Evolutionary conservation across 1,140 invertebrate species (phyloP).

Genomic region (Drosophila tani): DNA sequence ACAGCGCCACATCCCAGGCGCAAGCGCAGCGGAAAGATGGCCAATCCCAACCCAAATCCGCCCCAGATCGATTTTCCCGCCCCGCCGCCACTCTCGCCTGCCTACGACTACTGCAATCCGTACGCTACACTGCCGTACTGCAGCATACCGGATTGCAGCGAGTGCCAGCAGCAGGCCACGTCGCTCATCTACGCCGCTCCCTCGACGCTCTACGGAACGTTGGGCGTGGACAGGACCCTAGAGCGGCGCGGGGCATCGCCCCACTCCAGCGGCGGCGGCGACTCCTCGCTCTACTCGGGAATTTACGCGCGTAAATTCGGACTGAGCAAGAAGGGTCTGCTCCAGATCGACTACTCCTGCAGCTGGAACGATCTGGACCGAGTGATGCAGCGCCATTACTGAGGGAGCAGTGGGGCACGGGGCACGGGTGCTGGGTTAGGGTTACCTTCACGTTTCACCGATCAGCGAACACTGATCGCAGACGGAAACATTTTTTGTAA

Average conservation of each 20-base stretch:
- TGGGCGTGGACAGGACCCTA: constrained; percentile 26
- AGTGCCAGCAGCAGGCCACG: constrained; percentile 72
- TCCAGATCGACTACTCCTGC: constrained; percentile 89
- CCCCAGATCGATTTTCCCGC: constrained; percentile 80
- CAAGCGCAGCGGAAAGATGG: constrained; percentile 40
- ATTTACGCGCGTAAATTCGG: constrained; percentile 85
- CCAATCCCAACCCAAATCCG: neutral
- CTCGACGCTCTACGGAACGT: constrained; percentile 66
- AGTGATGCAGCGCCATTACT: constrained; percentile 85
- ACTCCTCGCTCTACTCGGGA: constrained; percentile 80
- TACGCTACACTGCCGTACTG: constrained; percentile 77
- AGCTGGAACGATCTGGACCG: constrained; percentile 88
- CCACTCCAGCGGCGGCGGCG: constrained; percentile 53
- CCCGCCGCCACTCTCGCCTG: constrained; percentile 78
- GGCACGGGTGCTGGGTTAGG: constrained; percentile 63
- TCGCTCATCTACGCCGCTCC: constrained; percentile 72
- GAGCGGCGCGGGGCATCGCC: constrained; percentile 25
- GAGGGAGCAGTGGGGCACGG: constrained; percentile 6
- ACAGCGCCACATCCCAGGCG: constrained; percentile 66
- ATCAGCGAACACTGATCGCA: constrained; percentile 3
- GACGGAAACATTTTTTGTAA: constrained; percentile 33
- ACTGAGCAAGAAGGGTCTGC: constrained; percentile 88
- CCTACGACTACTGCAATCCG: constrained; percentile 82
- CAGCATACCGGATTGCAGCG: constrained; percentile 77
- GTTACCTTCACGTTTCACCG: constrained; percentile 42